Evolutionary conservation across 2,888 invertebrate species (phyloP), one percentile per base, ranked within the genome.

Genomic region (Exephanes ischioxanthus): DNA sequence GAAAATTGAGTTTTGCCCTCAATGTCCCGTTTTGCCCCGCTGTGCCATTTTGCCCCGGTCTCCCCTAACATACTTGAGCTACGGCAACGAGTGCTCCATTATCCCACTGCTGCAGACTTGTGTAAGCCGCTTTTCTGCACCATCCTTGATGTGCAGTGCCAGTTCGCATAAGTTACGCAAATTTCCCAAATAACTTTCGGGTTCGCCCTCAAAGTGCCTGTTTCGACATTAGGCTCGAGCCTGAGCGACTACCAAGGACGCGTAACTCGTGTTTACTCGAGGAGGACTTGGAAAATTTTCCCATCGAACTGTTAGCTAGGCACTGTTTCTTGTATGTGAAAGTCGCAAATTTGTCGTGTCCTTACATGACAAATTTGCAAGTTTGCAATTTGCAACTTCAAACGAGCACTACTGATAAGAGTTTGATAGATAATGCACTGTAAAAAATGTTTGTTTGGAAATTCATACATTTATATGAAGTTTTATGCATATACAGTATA

Each of bases 81-180:
- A 26, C 33, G 22, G 19, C 26, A 63, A 75, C 61, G 58, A 67
- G 67, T 53, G 51, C 16, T 41, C 55, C 55, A 58, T 58, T 48
- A 70, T 33, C 70, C n/a, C n/a, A n/a, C 16, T 53, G n/a, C 33
- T 26, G 9, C 7, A 30, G n/a, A 61, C 16, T 61, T 61, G 30
- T 30, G 48, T 53, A 51, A 53, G 51, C 70, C 22, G 30, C 70
- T 48, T 51, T 70, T 70, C 48, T 30, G 61, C 30, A 22, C 61
- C 33, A 30, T 33, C 26, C 30, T 30, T 30, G 30, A 14, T 0
- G 26, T n/a, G 30, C 61, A 61, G 61, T 33, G 6, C 11, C 61
- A 2, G 5, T 16, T 14, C 61, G 26, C 61, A 33, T 61, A 61
- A 33, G 61, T 61, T 30, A 16, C 16, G 16, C 26, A 61, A 61